Percentiles rank a stretch among this genome's conserved stretches.
Evolutionary conservation across 2,888 invertebrate species (phyloP).

Genomic region (Sarcophaga rosellei): DNA sequence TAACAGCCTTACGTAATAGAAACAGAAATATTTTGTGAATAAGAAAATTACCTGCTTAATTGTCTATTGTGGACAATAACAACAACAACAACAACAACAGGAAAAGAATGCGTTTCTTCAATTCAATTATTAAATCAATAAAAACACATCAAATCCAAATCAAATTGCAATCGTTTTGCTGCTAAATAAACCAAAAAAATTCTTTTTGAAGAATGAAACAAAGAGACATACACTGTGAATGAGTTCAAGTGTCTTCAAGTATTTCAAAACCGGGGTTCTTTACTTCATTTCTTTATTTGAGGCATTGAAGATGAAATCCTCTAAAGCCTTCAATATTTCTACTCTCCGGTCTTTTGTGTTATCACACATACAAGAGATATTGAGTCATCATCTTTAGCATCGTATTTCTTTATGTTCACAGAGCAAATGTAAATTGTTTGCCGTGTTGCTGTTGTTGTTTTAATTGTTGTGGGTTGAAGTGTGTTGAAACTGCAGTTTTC

Average conservation of each 20-base stretch:
- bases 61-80: not conserved
- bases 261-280: not conserved
- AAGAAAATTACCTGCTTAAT: slow-evolving; percentile 21
- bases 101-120: slow-evolving; percentile 25
- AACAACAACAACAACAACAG: not conserved
- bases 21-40: not conserved
- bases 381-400: slow-evolving; percentile 59
- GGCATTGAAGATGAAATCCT: not conserved
- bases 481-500: slow-evolving; percentile 63
- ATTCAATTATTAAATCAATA: slow-evolving; percentile 57
- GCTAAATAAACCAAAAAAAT: slow-evolving; percentile 51
- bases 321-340: slow-evolving; percentile 20
- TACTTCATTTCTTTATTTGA: too few relatives aligned
- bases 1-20: not conserved
- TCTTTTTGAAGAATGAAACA: not conserved
- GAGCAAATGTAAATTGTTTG: not conserved
- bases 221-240: not conserved
- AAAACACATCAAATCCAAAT: slow-evolving; percentile 32
- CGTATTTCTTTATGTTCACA: not conserved
- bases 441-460: slow-evolving; percentile 16
- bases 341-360: not conserved
- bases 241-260: slow-evolving; percentile 26
- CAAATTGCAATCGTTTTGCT: slow-evolving; percentile 21
- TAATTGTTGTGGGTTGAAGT: slow-evolving; percentile 47
- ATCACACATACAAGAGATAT: slow-evolving; percentile 32